Percentiles rank a stretch among this genome's conserved stretches.
Evolutionary conservation across 2,797 vertebrate species (phyloP).

Genomic region (Gymnoscopelus microlampas): DNA sequence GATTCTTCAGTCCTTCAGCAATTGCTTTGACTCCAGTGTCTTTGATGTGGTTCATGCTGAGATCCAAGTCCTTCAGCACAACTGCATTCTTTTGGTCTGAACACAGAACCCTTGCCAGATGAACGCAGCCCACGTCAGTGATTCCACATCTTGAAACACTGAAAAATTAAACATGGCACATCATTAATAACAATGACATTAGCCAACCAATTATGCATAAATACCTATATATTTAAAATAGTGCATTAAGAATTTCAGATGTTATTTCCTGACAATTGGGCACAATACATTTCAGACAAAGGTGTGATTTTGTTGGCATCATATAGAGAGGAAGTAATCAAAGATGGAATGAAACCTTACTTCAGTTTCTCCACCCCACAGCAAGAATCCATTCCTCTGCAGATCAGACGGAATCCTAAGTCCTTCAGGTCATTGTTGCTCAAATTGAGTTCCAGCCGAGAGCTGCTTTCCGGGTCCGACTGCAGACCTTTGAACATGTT

Average conservation of each 20-base stretch:
- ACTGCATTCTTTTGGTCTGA: slow-evolving; percentile 35
- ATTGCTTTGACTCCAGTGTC: slow-evolving; percentile 39
- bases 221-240: no score
- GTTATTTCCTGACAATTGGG: no score
- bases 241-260: no score
- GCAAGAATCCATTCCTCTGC: slow-evolving; percentile 41
- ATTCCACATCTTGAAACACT: slow-evolving; percentile 61
- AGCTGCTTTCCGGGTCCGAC: slow-evolving; percentile 6
- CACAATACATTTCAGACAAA: neutral
- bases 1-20: slow-evolving; percentile 31
- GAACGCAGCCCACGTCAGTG: neutral
- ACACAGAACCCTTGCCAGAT: slow-evolving; percentile 36
- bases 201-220: neutral
- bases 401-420: slow-evolving; percentile 32
- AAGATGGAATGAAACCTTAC: slow-evolving; percentile 22
- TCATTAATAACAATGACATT: neutral
- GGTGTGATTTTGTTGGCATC: neutral
- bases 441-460: slow-evolving; percentile 49
- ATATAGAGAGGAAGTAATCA: neutral
- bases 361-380: slow-evolving; percentile 52
- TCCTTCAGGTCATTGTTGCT: slow-evolving; percentile 54
- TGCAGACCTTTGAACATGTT: slow-evolving; percentile 39
- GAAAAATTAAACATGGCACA: neutral
- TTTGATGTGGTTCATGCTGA: slow-evolving; percentile 56
- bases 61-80: slow-evolving; percentile 39